Evolutionary conservation across 2,113 vertebrate species (phyloP).

Genomic region (Uropsilus gracilis): DNA sequence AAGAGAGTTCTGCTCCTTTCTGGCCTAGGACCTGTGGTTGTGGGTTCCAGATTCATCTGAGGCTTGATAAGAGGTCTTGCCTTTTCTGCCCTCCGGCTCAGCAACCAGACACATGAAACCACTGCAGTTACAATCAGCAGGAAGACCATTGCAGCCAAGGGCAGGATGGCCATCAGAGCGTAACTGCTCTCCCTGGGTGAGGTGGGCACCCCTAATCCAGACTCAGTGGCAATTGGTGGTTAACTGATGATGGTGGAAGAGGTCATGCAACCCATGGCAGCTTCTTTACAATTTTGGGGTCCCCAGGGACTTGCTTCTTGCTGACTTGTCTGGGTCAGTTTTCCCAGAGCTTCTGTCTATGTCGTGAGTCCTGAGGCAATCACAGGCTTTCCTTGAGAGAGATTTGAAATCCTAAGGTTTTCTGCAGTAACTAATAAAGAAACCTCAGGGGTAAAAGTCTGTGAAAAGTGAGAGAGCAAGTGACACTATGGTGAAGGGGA

Average conservation of each 20-base stretch:
- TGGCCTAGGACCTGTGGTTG: conserved; percentile 66
- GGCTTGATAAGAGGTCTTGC: conserved; percentile 76
- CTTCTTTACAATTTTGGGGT: conserved; percentile 72
- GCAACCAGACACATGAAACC: conserved; percentile 83
- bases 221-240: conserved; percentile 79
- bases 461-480: conserved; percentile 79
- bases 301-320: conserved; percentile 86
- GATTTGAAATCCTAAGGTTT: conserved; percentile 57
- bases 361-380: conserved; percentile 59
- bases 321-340: conserved; percentile 80
- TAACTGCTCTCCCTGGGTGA: conserved; percentile 82
- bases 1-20: conserved; percentile 87
- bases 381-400: conserved; percentile 57
- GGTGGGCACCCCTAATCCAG: conserved; percentile 79
- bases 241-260: conserved; percentile 72
- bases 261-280: conserved; percentile 75
- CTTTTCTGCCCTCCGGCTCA: conserved; percentile 86
- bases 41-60: conserved; percentile 49
- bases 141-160: conserved; percentile 84
- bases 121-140: conserved; percentile 86
- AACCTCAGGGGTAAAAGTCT: conserved; percentile 74
- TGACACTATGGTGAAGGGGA: conserved; percentile 89
- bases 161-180: conserved; percentile 86
- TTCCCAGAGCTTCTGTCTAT: conserved; percentile 78
- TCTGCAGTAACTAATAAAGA: conserved; percentile 72